Conservation (phyloP, 2,113 vertebrate species). For the Vulpes ferrilata region DNA sequence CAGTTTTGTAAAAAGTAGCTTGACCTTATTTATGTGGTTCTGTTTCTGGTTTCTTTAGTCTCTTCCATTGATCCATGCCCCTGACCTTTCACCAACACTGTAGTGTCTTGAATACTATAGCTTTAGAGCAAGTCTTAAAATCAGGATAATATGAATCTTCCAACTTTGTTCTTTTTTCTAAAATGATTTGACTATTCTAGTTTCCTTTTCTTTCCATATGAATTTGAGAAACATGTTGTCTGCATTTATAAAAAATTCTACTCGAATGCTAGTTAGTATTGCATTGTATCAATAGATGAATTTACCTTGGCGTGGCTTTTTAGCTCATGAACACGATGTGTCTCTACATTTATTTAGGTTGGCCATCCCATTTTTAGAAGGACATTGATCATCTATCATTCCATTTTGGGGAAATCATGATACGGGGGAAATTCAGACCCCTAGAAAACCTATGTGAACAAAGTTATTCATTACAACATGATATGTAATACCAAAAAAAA, state of each 20-base stretch:
- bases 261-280: background rate
- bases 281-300: background rate
- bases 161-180: constrained; percentile 4
- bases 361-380: background rate
- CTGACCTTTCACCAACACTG: background rate
- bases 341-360: background rate
- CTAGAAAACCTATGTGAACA: constrained; percentile 9
- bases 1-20: background rate
- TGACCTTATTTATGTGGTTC: background rate
- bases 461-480: constrained; percentile 1
- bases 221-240: background rate
- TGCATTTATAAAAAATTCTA: constrained; percentile 17
- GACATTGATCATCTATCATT: background rate
- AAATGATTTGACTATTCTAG: background rate
- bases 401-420: background rate
- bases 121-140: constrained; percentile 24
- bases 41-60: background rate
- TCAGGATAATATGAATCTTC: background rate
- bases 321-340: background rate
- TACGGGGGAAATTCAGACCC: background rate
- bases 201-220: background rate
- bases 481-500: background rate
- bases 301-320: background rate
- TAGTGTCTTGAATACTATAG: background rate
- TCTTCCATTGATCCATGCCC: background rate